A percentile compares a stretch with the other conserved stretches of the same genome.
Evolutionary conservation across 2,888 invertebrate species (phyloP).

Genomic region (Sussaba pulchella): DNA sequence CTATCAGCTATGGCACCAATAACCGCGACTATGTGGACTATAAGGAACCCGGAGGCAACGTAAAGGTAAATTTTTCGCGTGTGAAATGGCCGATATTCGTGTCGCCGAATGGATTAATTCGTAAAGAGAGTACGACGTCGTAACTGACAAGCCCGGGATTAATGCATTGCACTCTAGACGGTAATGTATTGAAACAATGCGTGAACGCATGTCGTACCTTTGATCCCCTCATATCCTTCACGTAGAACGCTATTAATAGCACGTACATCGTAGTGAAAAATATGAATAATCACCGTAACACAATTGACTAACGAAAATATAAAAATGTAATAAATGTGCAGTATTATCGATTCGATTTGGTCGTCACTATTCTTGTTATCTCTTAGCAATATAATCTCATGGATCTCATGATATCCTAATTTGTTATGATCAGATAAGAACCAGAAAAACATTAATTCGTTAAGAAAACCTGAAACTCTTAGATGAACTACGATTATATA

Average conservation of each 20-base stretch:
- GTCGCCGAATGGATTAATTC: slow-evolving; percentile 13
- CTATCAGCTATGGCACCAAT: slow-evolving; percentile 96
- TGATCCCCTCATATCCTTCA: slow-evolving; percentile 5
- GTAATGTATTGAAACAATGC: slow-evolving; percentile 12
- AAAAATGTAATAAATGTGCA: not conserved
- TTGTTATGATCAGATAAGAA: too few relatives aligned
- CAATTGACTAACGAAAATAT: not conserved
- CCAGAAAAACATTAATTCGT: too few relatives aligned
- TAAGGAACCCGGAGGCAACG: slow-evolving; percentile 95
- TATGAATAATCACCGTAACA: not conserved
- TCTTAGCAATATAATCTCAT: too few relatives aligned
- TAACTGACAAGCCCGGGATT: slow-evolving; percentile 40
- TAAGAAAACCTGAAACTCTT: too few relatives aligned
- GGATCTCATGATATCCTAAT: too few relatives aligned
- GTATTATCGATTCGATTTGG: too few relatives aligned
- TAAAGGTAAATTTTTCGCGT: slow-evolving; percentile 89
- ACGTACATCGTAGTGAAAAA: slow-evolving; percentile 30
- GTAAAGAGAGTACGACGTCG: slow-evolving; percentile 23
- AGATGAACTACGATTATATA: too few relatives aligned
- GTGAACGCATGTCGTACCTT: slow-evolving; percentile 57
- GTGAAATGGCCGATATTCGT: slow-evolving; percentile 11
- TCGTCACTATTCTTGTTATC: too few relatives aligned
- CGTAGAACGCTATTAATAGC: slow-evolving; percentile 53
- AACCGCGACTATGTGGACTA: slow-evolving; percentile 95
- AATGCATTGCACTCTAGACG: slow-evolving; percentile 41